Percentiles rank a stretch among this genome's conserved stretches.
Evolutionary conservation across 2,888 invertebrate species (phyloP).

Genomic region (Artemia sinica): DNA sequence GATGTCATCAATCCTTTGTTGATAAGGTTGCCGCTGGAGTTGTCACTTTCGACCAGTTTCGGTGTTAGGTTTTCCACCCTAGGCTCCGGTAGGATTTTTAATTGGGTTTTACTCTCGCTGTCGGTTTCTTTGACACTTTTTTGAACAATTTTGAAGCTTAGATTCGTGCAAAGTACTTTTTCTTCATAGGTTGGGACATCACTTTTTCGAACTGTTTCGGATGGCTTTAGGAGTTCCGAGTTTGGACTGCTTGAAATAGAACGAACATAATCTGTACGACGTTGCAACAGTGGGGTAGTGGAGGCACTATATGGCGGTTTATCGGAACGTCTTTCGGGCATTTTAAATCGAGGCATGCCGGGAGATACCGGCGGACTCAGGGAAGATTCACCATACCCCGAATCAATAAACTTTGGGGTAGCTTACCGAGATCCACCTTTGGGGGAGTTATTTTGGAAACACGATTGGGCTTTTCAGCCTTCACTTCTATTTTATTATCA

Average conservation of each 20-base stretch:
- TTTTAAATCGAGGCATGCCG: background rate
- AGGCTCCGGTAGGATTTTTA: too few relatives aligned
- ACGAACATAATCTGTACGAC: background rate
- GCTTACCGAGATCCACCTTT: background rate
- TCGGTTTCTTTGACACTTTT: too few relatives aligned
- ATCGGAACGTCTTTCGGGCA: constrained; percentile 1
- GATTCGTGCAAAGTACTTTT: too few relatives aligned
- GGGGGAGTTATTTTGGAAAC: background rate
- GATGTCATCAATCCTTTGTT: too few relatives aligned
- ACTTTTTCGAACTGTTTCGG: too few relatives aligned
- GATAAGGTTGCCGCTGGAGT: too few relatives aligned
- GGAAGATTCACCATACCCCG: constrained; percentile 4
- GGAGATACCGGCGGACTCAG: background rate
- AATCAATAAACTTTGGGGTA: background rate
- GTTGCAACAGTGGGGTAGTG: background rate
- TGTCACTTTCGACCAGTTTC: too few relatives aligned
- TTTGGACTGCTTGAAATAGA: background rate
- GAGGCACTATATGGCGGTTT: background rate
- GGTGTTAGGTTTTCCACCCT: too few relatives aligned
- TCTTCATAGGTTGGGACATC: too few relatives aligned
- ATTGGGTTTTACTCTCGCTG: too few relatives aligned
- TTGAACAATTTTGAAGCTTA: too few relatives aligned
- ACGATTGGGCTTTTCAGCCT: background rate
- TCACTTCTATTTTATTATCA: background rate
- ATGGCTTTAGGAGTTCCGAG: background rate